Evolutionary conservation across 2,797 vertebrate genomes (phyloP), one percentile per base, ranked within the genome.

Genomic region (Kryptolebias ocellatus): DNA sequence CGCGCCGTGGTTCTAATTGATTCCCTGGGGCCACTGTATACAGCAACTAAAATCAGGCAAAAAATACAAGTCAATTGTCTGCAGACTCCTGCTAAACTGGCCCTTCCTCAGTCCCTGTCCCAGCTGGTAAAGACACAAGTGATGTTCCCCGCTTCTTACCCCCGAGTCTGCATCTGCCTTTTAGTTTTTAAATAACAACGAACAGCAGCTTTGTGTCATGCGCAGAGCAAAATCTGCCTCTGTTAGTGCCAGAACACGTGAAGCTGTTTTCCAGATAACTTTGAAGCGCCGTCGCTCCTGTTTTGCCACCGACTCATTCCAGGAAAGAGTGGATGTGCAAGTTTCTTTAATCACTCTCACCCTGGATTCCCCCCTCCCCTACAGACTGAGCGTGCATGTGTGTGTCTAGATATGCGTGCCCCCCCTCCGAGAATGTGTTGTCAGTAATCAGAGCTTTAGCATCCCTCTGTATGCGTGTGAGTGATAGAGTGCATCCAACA

Each of bases 1-100:
- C 74, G 20, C 70, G 60, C 70, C 61, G 46, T 60, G 65, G 62
- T 81, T 83, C 83, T 92, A 92, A 92, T 92, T 89, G 86, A 89
- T 84, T 87, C 91, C 87, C 85, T 14, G 1, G 78, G 79, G 90
- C 68, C 31, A 16, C 58, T 65, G 74, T 83, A 79, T 72, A 59
- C 65, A 64, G 81, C 74, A 67, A 77, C 77, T 79, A 75, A 86
- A 87, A 77, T 73, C 72, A 65, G 60, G 42, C 34, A 75, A 76
- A 24, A 81, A 88, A 87, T 57, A 70, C 78, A 61, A 82, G 60
- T 45, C 31, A 51, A 53, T 67, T 78, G 84, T 87, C 64, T 80
- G 51, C 2, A 17, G 28, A 70, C 53, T 63, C 28, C 46, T 52
- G 62, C 65, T 63, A 58, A 59, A 4, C 56, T 73, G 79, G 72